Percentiles rank a stretch among this genome's conserved stretches.
phyloP scores from a whole-genome alignment of 2,113 vertebrate genomes.

The Entelurus aequoreus region DNA sequence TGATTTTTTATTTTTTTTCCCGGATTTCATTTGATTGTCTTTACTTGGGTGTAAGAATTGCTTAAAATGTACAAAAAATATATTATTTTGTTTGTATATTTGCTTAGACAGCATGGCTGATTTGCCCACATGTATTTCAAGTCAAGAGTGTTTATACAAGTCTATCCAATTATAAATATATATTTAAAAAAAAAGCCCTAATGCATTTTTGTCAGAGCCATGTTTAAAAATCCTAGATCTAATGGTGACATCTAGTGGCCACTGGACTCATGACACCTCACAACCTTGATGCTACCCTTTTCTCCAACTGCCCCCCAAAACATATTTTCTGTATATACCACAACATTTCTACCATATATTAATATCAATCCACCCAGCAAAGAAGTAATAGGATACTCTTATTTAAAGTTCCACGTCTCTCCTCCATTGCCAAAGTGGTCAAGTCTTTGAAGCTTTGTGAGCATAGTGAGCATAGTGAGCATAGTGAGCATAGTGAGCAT shows the following conservation, averaged over 20 bases:
- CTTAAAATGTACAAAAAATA: too few relatives aligned
- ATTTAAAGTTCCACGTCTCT: not conserved
- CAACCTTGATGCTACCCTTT: not conserved
- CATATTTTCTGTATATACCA: not conserved
- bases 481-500: conserved; percentile 70
- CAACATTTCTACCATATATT: not conserved
- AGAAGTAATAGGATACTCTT: too few relatives aligned
- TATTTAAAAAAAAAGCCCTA: too few relatives aligned
- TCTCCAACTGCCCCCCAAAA: not conserved
- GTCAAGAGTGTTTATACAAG: too few relatives aligned
- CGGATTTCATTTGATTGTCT: too few relatives aligned
- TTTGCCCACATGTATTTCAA: too few relatives aligned
- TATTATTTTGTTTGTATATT: too few relatives aligned
- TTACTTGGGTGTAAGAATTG: not conserved
- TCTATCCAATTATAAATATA: too few relatives aligned
- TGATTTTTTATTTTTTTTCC: too few relatives aligned
- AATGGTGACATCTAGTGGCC: conserved; percentile 72
- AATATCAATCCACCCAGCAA: too few relatives aligned
- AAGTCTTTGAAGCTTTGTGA: conserved; percentile 84
- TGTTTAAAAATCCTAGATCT: conserved; percentile 33
- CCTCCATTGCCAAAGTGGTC: conserved; percentile 49
- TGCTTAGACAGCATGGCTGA: too few relatives aligned
- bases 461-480: conserved; percentile 70
- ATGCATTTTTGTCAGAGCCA: too few relatives aligned
- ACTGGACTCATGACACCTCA: not conserved